Conservation (phyloP, 2,888 invertebrate species). For the Tiliacea citrago region DNA sequence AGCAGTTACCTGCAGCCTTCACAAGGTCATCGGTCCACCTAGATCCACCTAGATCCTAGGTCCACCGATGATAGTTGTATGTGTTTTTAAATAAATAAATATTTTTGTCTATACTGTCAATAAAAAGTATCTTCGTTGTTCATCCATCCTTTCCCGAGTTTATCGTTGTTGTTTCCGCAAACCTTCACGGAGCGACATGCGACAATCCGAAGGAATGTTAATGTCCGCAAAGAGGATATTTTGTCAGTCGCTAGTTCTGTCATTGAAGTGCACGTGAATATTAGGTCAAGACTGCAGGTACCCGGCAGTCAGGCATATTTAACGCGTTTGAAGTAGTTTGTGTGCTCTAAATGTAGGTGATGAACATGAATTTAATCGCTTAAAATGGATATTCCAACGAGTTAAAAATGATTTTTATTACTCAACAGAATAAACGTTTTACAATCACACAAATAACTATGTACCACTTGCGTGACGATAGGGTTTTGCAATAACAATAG, state of each 20-base stretch:
- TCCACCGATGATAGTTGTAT: too few species aligned
- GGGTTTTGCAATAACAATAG: slow-evolving; percentile 46
- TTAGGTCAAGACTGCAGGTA: slow-evolving; percentile 8
- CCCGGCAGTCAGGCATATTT: neutral
- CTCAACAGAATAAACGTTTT: slow-evolving; percentile 1
- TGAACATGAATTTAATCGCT: neutral
- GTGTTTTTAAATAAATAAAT: too few species aligned
- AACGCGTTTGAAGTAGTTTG: neutral
- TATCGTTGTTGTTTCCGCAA: slow-evolving; percentile 53
- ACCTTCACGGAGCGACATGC: slow-evolving; percentile 55
- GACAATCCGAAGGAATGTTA: slow-evolving; percentile 52
- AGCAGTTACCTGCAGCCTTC: too few species aligned
- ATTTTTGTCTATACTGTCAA: neutral
- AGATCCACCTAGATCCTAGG: too few species aligned
- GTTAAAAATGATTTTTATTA: neutral
- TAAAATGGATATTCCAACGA: neutral
- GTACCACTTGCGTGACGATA: slow-evolving; percentile 24
- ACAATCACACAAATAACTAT: slow-evolving; percentile 17
- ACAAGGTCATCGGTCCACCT: too few species aligned
- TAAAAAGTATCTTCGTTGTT: slow-evolving; percentile 1
- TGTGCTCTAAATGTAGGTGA: neutral
- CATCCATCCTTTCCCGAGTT: slow-evolving; percentile 34
- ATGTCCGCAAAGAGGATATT: slow-evolving; percentile 55
- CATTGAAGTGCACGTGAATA: slow-evolving; percentile 25
- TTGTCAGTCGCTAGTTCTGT: slow-evolving; percentile 13